phyloP scores from a whole-genome alignment of 37 sponge, comb jelly and placozoan species.

The Amphimedon queenslandica region DNA sequence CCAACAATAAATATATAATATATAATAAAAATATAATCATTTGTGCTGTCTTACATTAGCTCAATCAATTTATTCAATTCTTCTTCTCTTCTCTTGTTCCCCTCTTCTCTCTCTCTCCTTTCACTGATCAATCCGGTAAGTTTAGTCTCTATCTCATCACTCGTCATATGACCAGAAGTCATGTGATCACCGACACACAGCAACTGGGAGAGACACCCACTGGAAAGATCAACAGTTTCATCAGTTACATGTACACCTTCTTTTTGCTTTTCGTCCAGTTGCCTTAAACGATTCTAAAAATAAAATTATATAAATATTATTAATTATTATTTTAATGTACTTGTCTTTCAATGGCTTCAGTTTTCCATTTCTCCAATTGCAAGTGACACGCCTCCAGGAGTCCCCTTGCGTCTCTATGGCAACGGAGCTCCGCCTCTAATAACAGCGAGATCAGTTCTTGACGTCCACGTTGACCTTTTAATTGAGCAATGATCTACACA shows the following conservation, averaged over 20 bases:
- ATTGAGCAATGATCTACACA: conserved; percentile 36
- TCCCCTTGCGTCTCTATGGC: conserved; percentile 52
- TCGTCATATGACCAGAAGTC: too few species aligned
- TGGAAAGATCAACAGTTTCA: background rate
- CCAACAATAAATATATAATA: too few species aligned
- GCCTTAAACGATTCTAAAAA: too few species aligned
- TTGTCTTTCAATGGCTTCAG: too few species aligned
- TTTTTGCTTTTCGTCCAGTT: too few species aligned
- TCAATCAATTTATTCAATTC: background rate
- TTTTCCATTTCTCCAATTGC: conserved; percentile 40
- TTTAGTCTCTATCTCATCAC: too few species aligned
- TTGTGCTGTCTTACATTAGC: too few species aligned
- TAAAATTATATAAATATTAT: too few species aligned
- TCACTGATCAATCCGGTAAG: too few species aligned
- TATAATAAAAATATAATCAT: too few species aligned
- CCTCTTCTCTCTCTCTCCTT: background rate
- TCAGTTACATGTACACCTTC: too few species aligned
- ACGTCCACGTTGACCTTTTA: conserved; percentile 34
- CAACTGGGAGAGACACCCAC: background rate
- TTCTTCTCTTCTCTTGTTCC: background rate
- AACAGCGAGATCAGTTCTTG: conserved; percentile 61
- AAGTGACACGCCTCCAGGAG: conserved; percentile 35
- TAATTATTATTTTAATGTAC: too few species aligned
- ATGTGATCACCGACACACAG: background rate
- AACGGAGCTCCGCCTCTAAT: conserved; percentile 54